Percentiles rank a stretch among this genome's conserved stretches.
phyloP scores from a whole-genome alignment of 2,113 vertebrate species.

The Mesembrinibis cayennensis region DNA sequence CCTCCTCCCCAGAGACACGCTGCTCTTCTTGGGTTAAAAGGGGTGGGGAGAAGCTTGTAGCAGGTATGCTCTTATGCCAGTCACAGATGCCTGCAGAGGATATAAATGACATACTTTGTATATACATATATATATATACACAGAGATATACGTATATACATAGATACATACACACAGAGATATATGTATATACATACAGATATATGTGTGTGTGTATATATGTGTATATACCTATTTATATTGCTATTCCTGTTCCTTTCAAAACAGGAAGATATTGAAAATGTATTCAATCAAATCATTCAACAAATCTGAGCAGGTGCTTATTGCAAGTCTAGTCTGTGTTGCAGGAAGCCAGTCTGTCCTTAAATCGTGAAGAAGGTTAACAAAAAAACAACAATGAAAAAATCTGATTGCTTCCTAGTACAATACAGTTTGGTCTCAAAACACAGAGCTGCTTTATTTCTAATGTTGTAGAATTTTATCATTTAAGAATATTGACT shows the following conservation, averaged over 20 bases:
- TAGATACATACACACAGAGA: neutral
- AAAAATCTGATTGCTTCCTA: neutral
- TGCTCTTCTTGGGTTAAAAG: neutral
- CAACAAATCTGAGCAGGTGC: neutral
- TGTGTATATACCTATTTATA: neutral
- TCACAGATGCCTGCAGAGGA: neutral
- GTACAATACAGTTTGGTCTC: neutral
- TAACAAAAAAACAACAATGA: neutral
- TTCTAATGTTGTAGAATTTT: neutral
- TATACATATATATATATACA: neutral
- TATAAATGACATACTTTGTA: neutral
- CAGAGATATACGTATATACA: neutral
- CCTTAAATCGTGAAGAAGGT: neutral
- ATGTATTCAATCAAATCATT: neutral
- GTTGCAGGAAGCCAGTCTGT: neutral
- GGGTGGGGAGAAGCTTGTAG: neutral
- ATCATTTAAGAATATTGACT: neutral
- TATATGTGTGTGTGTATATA: neutral
- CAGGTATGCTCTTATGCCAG: too few species aligned
- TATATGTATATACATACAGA: too few species aligned
- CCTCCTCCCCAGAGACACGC: fast-evolving
- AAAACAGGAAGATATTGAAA: neutral
- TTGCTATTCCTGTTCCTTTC: neutral
- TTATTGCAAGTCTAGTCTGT: neutral
- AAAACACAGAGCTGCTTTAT: neutral